Evolutionary conservation across 2,113 vertebrate genomes (phyloP), one percentile per base, ranked within the genome.

Genomic region (Triplophysa tibetana): DNA sequence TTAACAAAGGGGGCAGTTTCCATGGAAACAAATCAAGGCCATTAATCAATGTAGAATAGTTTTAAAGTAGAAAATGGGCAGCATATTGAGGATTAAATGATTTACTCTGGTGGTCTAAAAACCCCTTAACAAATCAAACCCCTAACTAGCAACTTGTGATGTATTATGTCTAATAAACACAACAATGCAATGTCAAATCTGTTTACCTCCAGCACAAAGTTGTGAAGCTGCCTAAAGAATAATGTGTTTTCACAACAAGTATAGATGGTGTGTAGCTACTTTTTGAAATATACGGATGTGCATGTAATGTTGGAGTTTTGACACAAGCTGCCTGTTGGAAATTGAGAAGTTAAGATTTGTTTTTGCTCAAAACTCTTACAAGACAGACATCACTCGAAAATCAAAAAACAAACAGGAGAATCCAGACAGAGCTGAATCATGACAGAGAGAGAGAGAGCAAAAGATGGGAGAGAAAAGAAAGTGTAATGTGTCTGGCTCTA

Each of bases 11-110:
- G n/a, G 16, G 60, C 68, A 73, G 91, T 91, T 91, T 86, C 90
- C 88, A 91, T 92, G 87, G 92, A 86, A 91, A 92, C 91, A 87
- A 81, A 88, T 84, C 83, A 89, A 83, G 79, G 77, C 73, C 56
- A 45, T 68, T 68, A 66, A 58, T 69, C 56, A 50, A 68, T 81
- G 72, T 52, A 69, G 21, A 2, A 33, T 75, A 16, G 33, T 62
- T 68, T 6, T 78, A 75, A 60, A 65, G 12, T 58, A 41, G 8
- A 48, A 65, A 24, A 68, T 17, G 64, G 54, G 67, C 33, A 12
- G 41, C 14, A 33, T 8, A 24, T 56, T 19, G 3, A 54, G 11
- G 43, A 16, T 17, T 54, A 16, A 17, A 54, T 58, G 1, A 21
- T 58, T 21, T 58, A n/a, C 54, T 21, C 54, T 8, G 23, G 23